phyloP scores from a whole-genome alignment of 2,113 vertebrate genomes.

The Orycteropus afer region DNA sequence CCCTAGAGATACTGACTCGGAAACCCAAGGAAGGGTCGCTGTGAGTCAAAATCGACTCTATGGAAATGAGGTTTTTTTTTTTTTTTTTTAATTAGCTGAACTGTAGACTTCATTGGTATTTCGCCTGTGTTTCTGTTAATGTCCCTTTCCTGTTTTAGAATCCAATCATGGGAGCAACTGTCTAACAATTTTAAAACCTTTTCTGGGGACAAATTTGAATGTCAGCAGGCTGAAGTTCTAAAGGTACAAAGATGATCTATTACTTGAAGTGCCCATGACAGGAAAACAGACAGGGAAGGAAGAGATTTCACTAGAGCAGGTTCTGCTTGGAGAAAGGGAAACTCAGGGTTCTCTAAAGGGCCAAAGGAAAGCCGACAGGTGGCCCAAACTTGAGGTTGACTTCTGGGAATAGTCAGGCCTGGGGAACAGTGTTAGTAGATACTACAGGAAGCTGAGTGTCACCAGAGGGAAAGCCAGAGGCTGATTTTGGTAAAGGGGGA shows the following conservation, averaged over 20 bases:
- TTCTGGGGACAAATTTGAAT: background rate
- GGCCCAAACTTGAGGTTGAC: background rate
- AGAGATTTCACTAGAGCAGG: background rate
- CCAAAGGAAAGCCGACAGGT: background rate
- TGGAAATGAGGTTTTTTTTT: too few species aligned
- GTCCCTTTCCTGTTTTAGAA: background rate
- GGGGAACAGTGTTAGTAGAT: background rate
- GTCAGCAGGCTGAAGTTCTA: background rate
- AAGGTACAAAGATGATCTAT: too few species aligned
- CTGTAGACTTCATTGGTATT: background rate
- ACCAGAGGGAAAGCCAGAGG: background rate
- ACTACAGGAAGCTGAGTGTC: background rate
- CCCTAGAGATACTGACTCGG: too few species aligned
- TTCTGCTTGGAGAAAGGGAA: background rate
- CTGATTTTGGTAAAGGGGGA: background rate
- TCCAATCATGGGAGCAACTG: background rate
- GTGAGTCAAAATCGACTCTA: too few species aligned
- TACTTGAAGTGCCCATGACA: rapidly evolving
- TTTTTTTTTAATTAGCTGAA: background rate
- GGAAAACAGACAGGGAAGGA: background rate
- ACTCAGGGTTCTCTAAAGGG: background rate
- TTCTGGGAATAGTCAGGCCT: background rate
- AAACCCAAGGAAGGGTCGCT: too few species aligned
- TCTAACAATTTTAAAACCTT: background rate
- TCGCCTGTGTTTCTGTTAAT: background rate